These are phyloP conservation scores for Cheirogaleus medius DNA, from an alignment of 2,113 vertebrate genomes.

Conservation along the genomic window DNA sequence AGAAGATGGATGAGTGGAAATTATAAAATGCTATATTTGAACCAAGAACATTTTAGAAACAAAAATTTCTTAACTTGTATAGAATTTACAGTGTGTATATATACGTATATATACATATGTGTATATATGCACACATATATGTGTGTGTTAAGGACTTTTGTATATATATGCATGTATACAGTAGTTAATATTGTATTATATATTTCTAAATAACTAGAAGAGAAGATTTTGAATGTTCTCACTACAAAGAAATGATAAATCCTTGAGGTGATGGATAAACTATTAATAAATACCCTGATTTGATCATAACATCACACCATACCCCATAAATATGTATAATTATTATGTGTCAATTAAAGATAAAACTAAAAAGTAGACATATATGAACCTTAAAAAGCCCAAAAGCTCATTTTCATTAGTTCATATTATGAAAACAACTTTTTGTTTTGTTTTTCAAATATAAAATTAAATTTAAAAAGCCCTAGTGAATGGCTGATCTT, in stretches of 20 bases:
- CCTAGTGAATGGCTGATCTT: not conserved
- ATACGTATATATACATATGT: not conserved
- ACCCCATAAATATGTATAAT: not conserved
- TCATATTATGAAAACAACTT: not conserved
- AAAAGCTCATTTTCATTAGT: not conserved
- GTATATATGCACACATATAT: not conserved
- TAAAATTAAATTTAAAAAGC: not conserved
- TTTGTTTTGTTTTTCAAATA: not conserved
- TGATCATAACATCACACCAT: not conserved
- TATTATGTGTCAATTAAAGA: not conserved
- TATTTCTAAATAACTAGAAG: not conserved
- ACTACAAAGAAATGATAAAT: not conserved
- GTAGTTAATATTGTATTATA: not conserved
- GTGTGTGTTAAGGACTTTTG: not conserved
- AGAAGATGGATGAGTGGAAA: slow-evolving; percentile 6
- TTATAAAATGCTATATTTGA: slow-evolving; percentile 46
- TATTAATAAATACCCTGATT: not conserved
- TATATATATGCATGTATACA: not conserved
- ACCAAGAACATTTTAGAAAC: slow-evolving; percentile 41
- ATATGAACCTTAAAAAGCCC: not conserved
- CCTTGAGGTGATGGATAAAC: not conserved
- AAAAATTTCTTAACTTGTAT: slow-evolving; percentile 21
- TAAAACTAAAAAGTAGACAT: not conserved
- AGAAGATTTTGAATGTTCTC: not conserved
- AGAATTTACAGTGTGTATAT: not conserved